Conservation (phyloP, 2,113 vertebrate genomes). For the Zingel zingel region DNA sequence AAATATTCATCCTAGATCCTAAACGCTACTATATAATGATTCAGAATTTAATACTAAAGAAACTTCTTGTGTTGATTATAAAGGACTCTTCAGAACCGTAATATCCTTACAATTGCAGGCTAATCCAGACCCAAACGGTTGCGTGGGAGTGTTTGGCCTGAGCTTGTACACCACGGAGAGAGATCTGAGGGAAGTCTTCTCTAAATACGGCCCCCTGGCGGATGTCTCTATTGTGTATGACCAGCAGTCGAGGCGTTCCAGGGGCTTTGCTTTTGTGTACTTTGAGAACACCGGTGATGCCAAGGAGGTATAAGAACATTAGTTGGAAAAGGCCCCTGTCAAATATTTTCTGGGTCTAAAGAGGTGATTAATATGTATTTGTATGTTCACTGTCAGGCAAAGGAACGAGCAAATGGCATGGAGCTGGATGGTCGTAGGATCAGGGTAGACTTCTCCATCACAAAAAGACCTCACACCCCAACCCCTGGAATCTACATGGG, state of each 20-base stretch:
- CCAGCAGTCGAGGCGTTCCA: slow-evolving; percentile 94
- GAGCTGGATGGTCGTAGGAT: slow-evolving; percentile 96
- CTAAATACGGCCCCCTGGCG: slow-evolving; percentile 93
- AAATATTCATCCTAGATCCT: not conserved
- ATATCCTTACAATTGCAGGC: slow-evolving; percentile 79
- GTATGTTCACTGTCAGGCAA: slow-evolving; percentile 84
- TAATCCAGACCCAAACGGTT: slow-evolving; percentile 96
- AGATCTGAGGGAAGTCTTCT: slow-evolving; percentile 95
- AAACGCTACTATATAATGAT: not conserved
- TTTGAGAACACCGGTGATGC: slow-evolving; percentile 94
- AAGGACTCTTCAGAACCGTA: not conserved
- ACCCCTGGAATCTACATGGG: slow-evolving; percentile 99
- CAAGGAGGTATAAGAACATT: slow-evolving; percentile 86
- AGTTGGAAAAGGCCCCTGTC: not conserved
- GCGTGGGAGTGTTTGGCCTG: slow-evolving; percentile 96
- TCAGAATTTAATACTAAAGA: not conserved
- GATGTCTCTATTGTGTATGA: slow-evolving; percentile 96
- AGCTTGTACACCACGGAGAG: slow-evolving; percentile 96
- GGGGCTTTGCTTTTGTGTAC: slow-evolving; percentile 97
- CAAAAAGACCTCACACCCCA: slow-evolving; percentile 95
- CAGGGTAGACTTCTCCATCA: slow-evolving; percentile 96
- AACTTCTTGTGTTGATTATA: not conserved
- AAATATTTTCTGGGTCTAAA: not conserved
- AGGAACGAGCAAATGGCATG: slow-evolving; percentile 97
- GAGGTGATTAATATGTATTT: not conserved